Percentiles rank a stretch among this genome's conserved stretches.
phyloP scores from a whole-genome alignment of 2,797 vertebrate genomes.

The Miichthys miiuy region DNA sequence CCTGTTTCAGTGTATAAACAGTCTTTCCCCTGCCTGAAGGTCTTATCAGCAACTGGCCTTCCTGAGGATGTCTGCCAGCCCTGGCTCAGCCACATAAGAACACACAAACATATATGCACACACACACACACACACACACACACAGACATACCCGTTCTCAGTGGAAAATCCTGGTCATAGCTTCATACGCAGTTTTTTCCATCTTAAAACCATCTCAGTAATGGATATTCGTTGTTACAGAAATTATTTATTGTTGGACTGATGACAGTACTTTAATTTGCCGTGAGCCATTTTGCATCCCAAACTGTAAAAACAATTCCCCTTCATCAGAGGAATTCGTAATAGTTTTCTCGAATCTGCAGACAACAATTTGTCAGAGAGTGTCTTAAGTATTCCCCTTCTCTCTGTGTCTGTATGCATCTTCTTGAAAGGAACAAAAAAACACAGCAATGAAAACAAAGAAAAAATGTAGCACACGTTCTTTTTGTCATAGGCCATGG shows the following conservation, averaged over 20 bases:
- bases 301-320: not conserved
- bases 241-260: slow-evolving; percentile 15
- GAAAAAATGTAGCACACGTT: slow-evolving; percentile 30
- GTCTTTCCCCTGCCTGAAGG: slow-evolving; percentile 67
- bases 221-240: slow-evolving; percentile 30
- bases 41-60: slow-evolving; percentile 84
- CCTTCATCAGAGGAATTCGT: not conserved
- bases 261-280: slow-evolving; percentile 2
- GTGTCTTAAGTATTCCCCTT: slow-evolving; percentile 32
- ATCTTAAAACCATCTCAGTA: slow-evolving; percentile 25
- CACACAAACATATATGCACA: not conserved
- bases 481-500: slow-evolving; percentile 30
- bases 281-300: not conserved
- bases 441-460: slow-evolving; percentile 55
- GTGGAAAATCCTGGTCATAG: slow-evolving; percentile 61
- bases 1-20: slow-evolving; percentile 78
- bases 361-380: slow-evolving; percentile 19
- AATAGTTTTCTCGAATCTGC: slow-evolving; percentile 5
- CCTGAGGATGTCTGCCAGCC: slow-evolving; percentile 83
- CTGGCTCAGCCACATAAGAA: slow-evolving; percentile 26
- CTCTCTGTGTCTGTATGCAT: slow-evolving; percentile 18
- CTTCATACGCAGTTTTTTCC: slow-evolving; percentile 24
- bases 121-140: slow-evolving; percentile 17
- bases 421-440: slow-evolving; percentile 36
- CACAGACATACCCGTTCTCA: slow-evolving; percentile 19